These are phyloP conservation scores for Coenonympha glycerion DNA, from an alignment of 2,888 invertebrate species.

Conservation along the genomic window DNA sequence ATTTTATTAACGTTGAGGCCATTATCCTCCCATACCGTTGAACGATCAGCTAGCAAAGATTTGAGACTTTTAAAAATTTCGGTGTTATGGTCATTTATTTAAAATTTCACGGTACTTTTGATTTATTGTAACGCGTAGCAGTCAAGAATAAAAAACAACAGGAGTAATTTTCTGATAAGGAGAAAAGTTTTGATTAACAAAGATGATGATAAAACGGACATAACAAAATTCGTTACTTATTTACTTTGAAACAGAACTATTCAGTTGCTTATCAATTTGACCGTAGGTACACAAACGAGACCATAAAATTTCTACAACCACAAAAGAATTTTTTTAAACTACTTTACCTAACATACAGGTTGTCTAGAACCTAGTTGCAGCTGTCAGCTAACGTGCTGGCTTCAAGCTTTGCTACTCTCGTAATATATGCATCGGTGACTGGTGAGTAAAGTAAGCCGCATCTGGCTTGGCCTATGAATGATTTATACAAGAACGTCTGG, in stretches of 20 bases:
- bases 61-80: no score
- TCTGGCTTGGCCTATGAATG: neutral
- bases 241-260: neutral
- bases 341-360: neutral
- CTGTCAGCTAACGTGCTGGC: slow-evolving; percentile 2
- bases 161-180: no score
- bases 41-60: no score
- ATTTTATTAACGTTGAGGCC: neutral
- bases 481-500: neutral
- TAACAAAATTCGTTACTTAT: no score
- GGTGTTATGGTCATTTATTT: no score
- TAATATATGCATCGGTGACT: slow-evolving; percentile 7
- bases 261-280: neutral
- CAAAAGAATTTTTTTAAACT: slow-evolving; percentile 9
- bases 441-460: neutral
- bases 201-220: no score
- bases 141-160: no score
- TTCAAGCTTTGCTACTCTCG: neutral
- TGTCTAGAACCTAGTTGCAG: slow-evolving; percentile 5
- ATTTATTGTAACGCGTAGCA: no score
- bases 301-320: neutral
- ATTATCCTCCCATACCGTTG: no score
- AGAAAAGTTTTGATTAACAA: no score
- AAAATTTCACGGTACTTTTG: no score
- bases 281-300: neutral